phyloP scores from a whole-genome alignment of 2,113 vertebrate species.

The Mus pahari region DNA sequence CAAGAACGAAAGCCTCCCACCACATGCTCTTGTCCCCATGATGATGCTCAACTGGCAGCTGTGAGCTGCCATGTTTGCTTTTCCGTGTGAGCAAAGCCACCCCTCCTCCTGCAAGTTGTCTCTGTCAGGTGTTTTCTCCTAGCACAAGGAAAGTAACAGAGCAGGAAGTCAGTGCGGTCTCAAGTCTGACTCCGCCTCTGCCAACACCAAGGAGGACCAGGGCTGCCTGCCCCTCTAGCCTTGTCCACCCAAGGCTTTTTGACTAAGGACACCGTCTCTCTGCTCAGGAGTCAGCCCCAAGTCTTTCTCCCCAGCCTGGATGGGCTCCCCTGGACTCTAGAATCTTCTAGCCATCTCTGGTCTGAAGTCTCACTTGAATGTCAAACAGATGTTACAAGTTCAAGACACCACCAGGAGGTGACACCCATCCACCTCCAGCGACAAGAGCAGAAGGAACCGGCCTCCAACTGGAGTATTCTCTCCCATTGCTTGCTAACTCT shows the following conservation, averaged over 20 bases:
- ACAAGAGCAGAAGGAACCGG: background rate
- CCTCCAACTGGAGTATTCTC: background rate
- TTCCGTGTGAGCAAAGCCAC: too few relatives aligned
- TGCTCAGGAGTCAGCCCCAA: background rate
- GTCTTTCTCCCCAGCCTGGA: background rate
- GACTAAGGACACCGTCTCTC: background rate
- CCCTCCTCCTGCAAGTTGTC: background rate
- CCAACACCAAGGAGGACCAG: background rate
- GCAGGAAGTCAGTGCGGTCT: background rate
- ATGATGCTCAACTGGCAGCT: background rate
- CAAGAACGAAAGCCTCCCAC: background rate
- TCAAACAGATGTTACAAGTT: background rate
- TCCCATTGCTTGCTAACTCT: background rate
- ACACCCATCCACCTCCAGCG: background rate
- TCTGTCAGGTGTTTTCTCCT: background rate
- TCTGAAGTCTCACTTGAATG: background rate
- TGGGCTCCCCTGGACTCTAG: background rate
- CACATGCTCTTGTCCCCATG: background rate
- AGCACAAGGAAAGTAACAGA: background rate
- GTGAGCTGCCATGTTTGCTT: too few relatives aligned
- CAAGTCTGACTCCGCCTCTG: background rate
- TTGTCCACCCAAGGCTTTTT: background rate
- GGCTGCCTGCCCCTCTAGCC: background rate
- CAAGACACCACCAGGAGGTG: background rate
- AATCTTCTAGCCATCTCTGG: background rate